A percentile compares a stretch with the other conserved stretches of the same genome.
Conservation (phyloP, 2,888 invertebrate species). For the Euphydryas editha region DNA sequence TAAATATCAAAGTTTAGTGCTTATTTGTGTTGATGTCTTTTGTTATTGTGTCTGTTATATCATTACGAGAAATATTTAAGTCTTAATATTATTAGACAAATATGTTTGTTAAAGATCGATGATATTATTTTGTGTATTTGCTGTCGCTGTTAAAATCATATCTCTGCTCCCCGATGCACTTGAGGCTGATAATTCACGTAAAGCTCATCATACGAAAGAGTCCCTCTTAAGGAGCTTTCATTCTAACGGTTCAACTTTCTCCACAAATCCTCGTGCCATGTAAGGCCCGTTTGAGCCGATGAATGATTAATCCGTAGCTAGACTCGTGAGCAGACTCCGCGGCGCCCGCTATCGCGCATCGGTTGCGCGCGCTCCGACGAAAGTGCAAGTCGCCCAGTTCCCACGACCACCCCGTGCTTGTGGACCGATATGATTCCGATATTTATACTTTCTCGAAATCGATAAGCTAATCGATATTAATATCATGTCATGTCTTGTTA, state of each 20-base stretch:
- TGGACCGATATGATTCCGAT: constrained; percentile 29
- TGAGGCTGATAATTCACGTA: background rate
- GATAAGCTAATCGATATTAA: constrained; percentile 25
- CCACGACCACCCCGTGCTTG: constrained; percentile 61
- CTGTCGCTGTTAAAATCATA: background rate
- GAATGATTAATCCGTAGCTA: constrained; percentile 64
- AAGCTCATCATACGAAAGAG: constrained; percentile 21
- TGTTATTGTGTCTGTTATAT: background rate
- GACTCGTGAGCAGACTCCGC: constrained; percentile 69
- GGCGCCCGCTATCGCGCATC: constrained; percentile 69
- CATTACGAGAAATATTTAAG: background rate
- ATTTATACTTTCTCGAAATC: constrained; percentile 20
- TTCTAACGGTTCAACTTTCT: constrained; percentile 48
- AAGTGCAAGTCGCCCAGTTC: constrained; percentile 81
- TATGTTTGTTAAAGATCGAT: too few species aligned
- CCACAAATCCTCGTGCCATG: constrained; percentile 49
- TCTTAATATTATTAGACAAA: background rate
- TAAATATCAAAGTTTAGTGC: constrained; percentile 5
- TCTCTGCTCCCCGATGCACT: background rate
- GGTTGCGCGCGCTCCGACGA: constrained; percentile 67
- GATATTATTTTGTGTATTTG: background rate
- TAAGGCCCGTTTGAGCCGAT: constrained; percentile 44
- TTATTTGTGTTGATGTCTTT: background rate
- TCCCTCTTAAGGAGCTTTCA: constrained; percentile 41
- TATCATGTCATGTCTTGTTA: background rate